Conservation (phyloP, 2,113 vertebrate species). For the Indri indri region DNA sequence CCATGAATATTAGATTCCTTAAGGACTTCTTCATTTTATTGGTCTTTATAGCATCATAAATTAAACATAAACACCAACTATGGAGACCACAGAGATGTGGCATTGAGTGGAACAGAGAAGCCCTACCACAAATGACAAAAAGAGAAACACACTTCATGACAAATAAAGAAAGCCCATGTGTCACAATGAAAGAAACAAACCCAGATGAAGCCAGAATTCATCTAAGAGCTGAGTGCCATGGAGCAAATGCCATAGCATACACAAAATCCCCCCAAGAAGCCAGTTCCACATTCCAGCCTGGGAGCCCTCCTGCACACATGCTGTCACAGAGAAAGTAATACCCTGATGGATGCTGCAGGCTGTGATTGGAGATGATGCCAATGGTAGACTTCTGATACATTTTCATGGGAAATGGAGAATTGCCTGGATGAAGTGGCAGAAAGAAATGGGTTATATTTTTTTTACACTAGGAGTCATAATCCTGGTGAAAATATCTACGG, state of each 20-base stretch:
- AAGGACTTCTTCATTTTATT: not conserved
- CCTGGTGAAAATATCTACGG: slow-evolving; percentile 39
- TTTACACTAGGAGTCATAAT: slow-evolving; percentile 56
- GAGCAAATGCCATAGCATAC: slow-evolving; percentile 54
- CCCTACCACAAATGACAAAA: slow-evolving; percentile 46
- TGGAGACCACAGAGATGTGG: slow-evolving; percentile 19
- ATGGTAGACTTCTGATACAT: slow-evolving; percentile 71
- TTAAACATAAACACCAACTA: slow-evolving; percentile 32
- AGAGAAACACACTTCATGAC: slow-evolving; percentile 49
- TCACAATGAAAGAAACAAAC: slow-evolving; percentile 66
- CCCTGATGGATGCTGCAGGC: slow-evolving; percentile 70
- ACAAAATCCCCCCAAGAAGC: not conserved
- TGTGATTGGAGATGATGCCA: slow-evolving; percentile 74
- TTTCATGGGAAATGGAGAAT: slow-evolving; percentile 74
- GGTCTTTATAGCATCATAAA: not conserved
- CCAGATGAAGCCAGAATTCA: slow-evolving; percentile 28
- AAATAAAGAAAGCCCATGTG: slow-evolving; percentile 57
- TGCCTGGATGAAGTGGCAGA: slow-evolving; percentile 77
- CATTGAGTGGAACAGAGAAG: slow-evolving; percentile 36
- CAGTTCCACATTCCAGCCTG: slow-evolving; percentile 61
- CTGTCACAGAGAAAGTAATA: slow-evolving; percentile 71
- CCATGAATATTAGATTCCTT: slow-evolving; percentile 31
- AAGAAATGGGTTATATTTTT: slow-evolving; percentile 74
- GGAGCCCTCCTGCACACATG: slow-evolving; percentile 62
- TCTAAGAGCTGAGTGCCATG: slow-evolving; percentile 56